A percentile compares a stretch with the other conserved stretches of the same genome.
These are phyloP conservation scores for Polyommatus iphigenia DNA, from an alignment of 2,888 invertebrate genomes.

Conservation along the genomic window DNA sequence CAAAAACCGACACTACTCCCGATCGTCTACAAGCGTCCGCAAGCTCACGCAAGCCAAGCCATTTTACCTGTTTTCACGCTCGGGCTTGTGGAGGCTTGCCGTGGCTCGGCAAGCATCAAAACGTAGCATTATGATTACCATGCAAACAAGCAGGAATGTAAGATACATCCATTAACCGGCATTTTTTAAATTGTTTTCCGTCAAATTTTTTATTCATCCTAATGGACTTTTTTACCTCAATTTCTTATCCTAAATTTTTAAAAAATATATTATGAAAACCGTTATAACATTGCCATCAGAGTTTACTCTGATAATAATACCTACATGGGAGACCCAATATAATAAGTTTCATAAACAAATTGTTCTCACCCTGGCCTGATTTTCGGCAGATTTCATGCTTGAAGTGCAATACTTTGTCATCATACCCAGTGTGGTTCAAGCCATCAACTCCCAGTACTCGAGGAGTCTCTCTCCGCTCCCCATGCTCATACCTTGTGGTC, in stretches of 20 bases:
- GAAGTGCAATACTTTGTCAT: background rate
- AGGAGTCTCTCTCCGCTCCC: constrained; percentile 82
- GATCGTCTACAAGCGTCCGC: too few species aligned
- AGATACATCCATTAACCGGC: background rate
- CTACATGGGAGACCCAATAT: constrained; percentile 1
- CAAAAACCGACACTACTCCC: too few species aligned
- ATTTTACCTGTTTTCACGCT: too few species aligned
- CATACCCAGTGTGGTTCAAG: constrained; percentile 48
- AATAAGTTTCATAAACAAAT: constrained; percentile 16
- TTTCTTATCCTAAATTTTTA: background rate
- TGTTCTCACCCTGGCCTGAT: constrained; percentile 19
- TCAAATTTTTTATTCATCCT: background rate
- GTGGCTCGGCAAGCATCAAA: too few species aligned
- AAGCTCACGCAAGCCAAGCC: too few species aligned
- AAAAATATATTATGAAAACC: background rate
- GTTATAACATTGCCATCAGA: constrained; percentile 7
- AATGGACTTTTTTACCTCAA: background rate
- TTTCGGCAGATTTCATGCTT: background rate
- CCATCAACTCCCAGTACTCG: constrained; percentile 83
- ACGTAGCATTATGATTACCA: background rate
- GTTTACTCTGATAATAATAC: background rate
- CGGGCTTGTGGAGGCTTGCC: too few species aligned
- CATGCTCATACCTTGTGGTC: constrained; percentile 82
- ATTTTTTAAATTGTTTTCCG: background rate
- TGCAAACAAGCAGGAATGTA: background rate